Evolutionary conservation across 1,140 invertebrate genomes (phyloP), one percentile per base, ranked within the genome.

Genomic region (Microplitis mediator): DNA sequence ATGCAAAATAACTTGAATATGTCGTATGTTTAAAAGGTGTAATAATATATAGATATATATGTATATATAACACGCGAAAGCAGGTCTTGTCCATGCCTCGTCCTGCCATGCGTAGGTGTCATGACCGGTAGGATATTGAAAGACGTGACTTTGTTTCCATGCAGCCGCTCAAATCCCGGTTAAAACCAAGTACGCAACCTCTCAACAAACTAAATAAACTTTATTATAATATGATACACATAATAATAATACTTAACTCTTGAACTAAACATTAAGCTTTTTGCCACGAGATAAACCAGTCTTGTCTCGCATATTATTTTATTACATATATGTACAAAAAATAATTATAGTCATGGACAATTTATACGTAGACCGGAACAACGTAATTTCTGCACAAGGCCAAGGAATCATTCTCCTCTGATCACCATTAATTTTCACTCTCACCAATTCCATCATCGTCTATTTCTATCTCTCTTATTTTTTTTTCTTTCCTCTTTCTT

Each of bases 301-400:
- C 67, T 67, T 16, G 65, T 50, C n/a, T 67, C 8, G 11, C 4
- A 23, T 23, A 6, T 45, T 45, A 45, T 45, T 45, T 45, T 45
- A 45, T 11, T 45, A 45, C 39, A 9, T 45, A 45, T 11, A 45
- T 45, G 11, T 23, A 69, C 34, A 69, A 60, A 69, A 61, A 14
- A 58, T 39, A 54, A 61, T 61, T 11, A 8, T 61, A 23, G 16
- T 32, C 68, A 58, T 34, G 60, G 60, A 71, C 63, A 23, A 60
- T 63, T 69, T 69, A 54, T 4, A 8, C 54, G 68, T 16, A 69
- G 11, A 71, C 69, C 60, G 69, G 69, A 71, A 71, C 69, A 45
- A 14, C 50, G 69, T 52, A 71, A 71, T 71, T 71, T 71, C 13
- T 45, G 23, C 50, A 45, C 60, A 62, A 71, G 60, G 69, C 60